Evolutionary conservation across 1,140 invertebrate species (phyloP), one percentile per base, ranked within the genome.

Genomic region (Zaprionus ghesquierei): DNA sequence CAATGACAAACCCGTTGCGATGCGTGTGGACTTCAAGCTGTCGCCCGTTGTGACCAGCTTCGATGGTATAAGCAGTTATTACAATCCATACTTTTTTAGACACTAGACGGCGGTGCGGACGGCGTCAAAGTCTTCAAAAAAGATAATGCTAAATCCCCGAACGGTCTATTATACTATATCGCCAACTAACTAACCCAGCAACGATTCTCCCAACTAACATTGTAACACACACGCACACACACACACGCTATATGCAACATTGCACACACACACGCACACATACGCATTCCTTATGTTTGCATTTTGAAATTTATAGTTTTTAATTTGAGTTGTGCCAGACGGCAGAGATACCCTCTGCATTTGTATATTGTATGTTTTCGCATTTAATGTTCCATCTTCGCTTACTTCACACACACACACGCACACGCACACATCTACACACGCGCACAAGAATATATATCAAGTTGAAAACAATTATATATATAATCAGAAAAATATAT

Each of bases 11-110:
- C 69, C 69, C 38, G 86, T 90, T 58, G 81, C 92, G 3, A 18
- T 86, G 53, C 90, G 91, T 18, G 31, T 92, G 46, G 90, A 92
- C 75, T 92, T 92, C 66, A 91, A 81, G 22, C 65, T 92, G 56
- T 62, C 68, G 61, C 91, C 92, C 58, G 68, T 89, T 49, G 79
- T 87, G 62, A 79, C 75, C 53, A 79, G 76, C 66, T 90, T 87
- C 82, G 91, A 91, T 91, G 91, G 91, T 92, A 92, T 90, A 77
- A 90, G 85, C 90, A 77, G 90, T 90, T 91, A 84, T 78, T 91
- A 91, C 69, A 90, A 79, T 86, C 84, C 90, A 66, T 91, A 91
- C 78, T 86, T 86, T 77, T 89, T 89, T 77, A 89, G 81, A 61
- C 81, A 85, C 73, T 91, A 91, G 70, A 76, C 9, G 56, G 12